Evolutionary conservation across 1,140 invertebrate genomes (phyloP), one percentile per base, ranked within the genome.

Genomic region (Zophobas morio): DNA sequence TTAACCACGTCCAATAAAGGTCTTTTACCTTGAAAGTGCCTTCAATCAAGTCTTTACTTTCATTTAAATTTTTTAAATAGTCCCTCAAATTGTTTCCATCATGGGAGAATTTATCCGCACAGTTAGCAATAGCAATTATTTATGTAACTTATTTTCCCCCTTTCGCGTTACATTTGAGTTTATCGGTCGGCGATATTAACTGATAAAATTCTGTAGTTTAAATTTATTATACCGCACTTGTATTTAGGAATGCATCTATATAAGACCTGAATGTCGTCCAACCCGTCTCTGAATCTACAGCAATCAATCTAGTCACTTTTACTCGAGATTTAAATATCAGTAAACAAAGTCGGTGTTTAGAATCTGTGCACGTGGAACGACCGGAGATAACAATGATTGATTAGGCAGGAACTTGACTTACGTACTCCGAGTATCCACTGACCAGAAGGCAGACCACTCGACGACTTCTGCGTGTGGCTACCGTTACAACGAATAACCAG

Each of bases 401-500:
- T 66, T 66, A 66, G 60, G 60, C 60, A 66, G 60, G 60, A 66
- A 66, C 60, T 66, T 66, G 60, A 66, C 60, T 66, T 66, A 66
- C 60, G 60, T 40, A 66, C 60, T 66, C 60, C 3, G 39, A n/a
- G 40, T 60, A 60, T 39, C 20, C 60, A 39, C 60, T 66, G 60
- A 66, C 60, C 60, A 66, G 60, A 37, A 66, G 60, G 60, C 60
- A 32, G 60, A 66, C 60, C 60, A 66, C 60, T 66, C 60, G 40
- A 66, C 60, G 42, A 66, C 60, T 66, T 42, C 60, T 63, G 35
- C 57, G 57, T 63, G 57, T 36, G 37, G 60, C 60, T 66, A 66
- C 60, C 60, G 60, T 66, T 66, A 66, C 6, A 39, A 6, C 37
- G 56, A 60, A 60, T 60, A 6, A 36, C 56, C 37, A 60, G 56